Base-by-base conservation (phyloP, 2,888 invertebrate species). In the Elaeidobius kamerunicus region DNA sequence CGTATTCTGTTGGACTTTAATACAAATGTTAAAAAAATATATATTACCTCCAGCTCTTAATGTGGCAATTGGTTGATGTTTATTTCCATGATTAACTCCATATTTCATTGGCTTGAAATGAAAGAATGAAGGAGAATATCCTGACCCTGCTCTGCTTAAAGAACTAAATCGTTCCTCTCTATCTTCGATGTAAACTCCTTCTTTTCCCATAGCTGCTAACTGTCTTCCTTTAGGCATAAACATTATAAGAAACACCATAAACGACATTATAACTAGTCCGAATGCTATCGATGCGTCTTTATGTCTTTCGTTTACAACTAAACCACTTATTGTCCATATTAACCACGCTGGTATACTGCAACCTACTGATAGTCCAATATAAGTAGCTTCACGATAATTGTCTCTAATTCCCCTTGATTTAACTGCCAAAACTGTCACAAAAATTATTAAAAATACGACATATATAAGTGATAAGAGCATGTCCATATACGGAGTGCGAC, bases 161-260 rank as follows among this genome's bases (percentile, higher is more conserved):
- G 90, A 88, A 72, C 89, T 90, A 61, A 89, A 84, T 50, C 86
- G 83, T 63, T 91, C 91, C 63, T 90, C 90, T 55, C 89, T 79
- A 71, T 88, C 91, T 66, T 87, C 88, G 60, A 86, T 82, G 73
- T 86, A 87, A 59, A 88, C 82, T 11, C 88, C 91, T 67, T 93
- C 92, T 65, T 91, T 88, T 39, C 94, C 94, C 78, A 94, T 84
- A 40, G 93, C 93, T 1, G 93, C 93, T 65, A 95, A 75, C 66
- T 95, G 91, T 32, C 94, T 79, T 20, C 94, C 93, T 76, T 90
- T 94, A 23, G 94, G 88, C 75, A 93, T 86, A 73, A 95, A 95
- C 94, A 95, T 94, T 51, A 93, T 85, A 63, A 92, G 81, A 74
- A 95, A 91, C 45, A 93, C 86, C 38, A 91, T 83, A 9, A 86